Conservation (phyloP, 2,888 invertebrate genomes). For the Busseola fusca region DNA sequence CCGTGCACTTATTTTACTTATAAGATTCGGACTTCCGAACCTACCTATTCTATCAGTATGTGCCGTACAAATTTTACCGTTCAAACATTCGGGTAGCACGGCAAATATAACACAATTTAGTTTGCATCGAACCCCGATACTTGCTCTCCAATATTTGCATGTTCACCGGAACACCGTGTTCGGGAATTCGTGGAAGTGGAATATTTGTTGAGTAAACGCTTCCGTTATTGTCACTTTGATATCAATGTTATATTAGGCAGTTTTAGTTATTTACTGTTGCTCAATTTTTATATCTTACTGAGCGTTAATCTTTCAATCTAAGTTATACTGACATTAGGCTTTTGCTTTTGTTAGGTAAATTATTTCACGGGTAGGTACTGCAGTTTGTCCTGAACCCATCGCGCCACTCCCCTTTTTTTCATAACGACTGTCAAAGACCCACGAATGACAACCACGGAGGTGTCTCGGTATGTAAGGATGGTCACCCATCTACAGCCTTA, state of each 20-base stretch:
- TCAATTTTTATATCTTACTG: not conserved
- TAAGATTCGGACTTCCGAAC: not conserved
- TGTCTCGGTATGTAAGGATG: too few relatives aligned
- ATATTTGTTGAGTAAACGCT: conserved; percentile 54
- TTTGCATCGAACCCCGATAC: conserved; percentile 66
- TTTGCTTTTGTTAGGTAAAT: not conserved
- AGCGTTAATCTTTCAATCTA: not conserved
- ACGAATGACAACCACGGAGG: too few relatives aligned
- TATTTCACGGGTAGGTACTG: too few relatives aligned
- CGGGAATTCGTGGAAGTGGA: conserved; percentile 60
- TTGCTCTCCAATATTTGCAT: conserved; percentile 67
- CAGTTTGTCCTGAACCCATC: too few relatives aligned
- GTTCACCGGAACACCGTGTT: conserved; percentile 57
- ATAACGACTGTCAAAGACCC: too few relatives aligned
- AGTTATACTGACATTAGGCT: not conserved
- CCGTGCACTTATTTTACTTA: not conserved
- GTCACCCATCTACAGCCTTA: too few relatives aligned
- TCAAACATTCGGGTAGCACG: conserved; percentile 60
- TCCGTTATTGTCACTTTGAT: conserved; percentile 26
- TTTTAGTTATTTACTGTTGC: conserved; percentile 22
- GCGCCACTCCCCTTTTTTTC: too few relatives aligned
- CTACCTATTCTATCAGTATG: conserved; percentile 11
- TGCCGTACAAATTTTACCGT: conserved; percentile 49
- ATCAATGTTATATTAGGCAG: conserved; percentile 25
- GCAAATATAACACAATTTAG: conserved; percentile 70